phyloP scores from a whole-genome alignment of 2,113 vertebrate genomes.

The Percopsis transmontana region DNA sequence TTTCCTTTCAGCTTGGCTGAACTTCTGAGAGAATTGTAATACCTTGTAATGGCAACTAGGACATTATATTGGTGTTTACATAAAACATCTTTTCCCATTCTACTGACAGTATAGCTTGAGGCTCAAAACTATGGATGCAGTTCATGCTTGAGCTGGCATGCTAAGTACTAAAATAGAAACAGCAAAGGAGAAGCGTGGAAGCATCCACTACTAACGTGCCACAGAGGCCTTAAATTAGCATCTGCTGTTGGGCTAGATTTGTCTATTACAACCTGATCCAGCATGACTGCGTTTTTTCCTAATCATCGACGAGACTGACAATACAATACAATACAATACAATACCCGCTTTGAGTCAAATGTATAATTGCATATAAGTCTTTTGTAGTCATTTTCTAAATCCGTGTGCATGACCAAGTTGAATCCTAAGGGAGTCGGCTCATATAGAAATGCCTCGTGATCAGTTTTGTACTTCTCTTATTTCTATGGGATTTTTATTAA shows the following conservation, averaged over 20 bases:
- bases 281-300: too few relatives aligned
- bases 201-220: neutral
- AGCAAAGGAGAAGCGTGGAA: constrained; percentile 3
- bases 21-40: constrained; percentile 40
- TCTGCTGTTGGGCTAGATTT: constrained; percentile 2
- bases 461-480: too few relatives aligned
- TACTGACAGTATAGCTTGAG: constrained; percentile 57
- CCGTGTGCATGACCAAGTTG: too few relatives aligned
- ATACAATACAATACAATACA: too few relatives aligned
- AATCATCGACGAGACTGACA: too few relatives aligned
- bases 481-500: too few relatives aligned
- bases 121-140: constrained; percentile 32
- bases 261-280: constrained; percentile 22
- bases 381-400: too few relatives aligned
- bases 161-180: constrained; percentile 61
- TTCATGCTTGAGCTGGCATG: constrained; percentile 66
- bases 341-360: too few relatives aligned
- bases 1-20: constrained; percentile 40
- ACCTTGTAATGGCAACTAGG: constrained; percentile 62
- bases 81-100: constrained; percentile 66
- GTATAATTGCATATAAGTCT: too few relatives aligned
- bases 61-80: constrained; percentile 65
- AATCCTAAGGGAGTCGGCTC: too few relatives aligned
- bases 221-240: constrained; percentile 9
- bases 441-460: too few relatives aligned